Base-by-base conservation (phyloP, 2,113 vertebrate species). In the Thamnaconus septentrionalis region DNA sequence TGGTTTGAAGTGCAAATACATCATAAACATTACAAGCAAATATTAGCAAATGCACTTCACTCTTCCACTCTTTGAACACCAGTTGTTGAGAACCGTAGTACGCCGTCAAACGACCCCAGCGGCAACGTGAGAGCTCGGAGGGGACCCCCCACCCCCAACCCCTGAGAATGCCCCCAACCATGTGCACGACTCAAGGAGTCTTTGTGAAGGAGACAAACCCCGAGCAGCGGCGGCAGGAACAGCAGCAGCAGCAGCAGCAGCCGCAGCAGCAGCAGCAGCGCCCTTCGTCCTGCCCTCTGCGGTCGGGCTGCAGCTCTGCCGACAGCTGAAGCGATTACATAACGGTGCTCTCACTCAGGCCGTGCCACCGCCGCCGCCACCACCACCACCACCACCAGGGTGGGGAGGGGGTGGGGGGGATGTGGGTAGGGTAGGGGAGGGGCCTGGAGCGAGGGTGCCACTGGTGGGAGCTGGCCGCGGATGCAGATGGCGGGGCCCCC, bases 291-390 rank as follows among this genome's bases (percentile, higher is more conserved):
- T 53, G 49, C 48, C 64, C 69, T 55, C 61, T 64, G 52, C 18
- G 58, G 72, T 84, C 75, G 59, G 71, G 73, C 81, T 71, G 85
- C 81, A 87, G 80, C 73, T 42, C 50, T 49, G 71, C 86, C 71
- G 80, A 78, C 90, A 92, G 88, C 82, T 92, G 89, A 92, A 86
- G 74, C 63, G 75, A 78, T 93, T 90, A 91, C 87, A 90, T 92
- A 91, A 89, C 84, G 57, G 63, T 70, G 55, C 66, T 54, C 77
- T 76, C n/a, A 65, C 76, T 79, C 76, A 79, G 68, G 76, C 83
- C 43, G 57, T 55, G 77, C 73, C 82, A 84, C 76, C 76, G 43
- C 73, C 56, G 69, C 6, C 18, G 18, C 18, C 18, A 2, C 18
- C 18, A 31, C 18, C 18, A 31, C 18, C 18, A 31, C 18, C 18